phyloP scores from a whole-genome alignment of 2,888 invertebrate genomes.

The Tetranychus truncatus region DNA sequence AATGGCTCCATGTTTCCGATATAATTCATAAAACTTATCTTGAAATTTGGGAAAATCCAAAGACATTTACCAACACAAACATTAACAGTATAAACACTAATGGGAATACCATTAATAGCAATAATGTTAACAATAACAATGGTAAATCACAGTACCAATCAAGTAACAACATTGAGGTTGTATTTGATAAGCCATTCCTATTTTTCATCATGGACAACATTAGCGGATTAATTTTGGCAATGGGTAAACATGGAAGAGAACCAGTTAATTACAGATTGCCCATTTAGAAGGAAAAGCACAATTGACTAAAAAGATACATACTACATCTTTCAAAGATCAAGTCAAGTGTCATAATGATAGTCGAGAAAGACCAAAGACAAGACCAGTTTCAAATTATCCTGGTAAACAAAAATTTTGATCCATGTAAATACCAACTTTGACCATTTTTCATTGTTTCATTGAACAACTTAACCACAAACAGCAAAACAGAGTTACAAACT shows the following conservation, averaged over 20 bases:
- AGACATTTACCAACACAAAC: neutral
- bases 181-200: conserved; percentile 26
- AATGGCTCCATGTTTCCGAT: conserved; percentile 27
- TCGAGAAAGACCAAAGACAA: no score
- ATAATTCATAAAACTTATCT: conserved; percentile 25
- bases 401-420: no score
- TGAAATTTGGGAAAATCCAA: conserved; percentile 20
- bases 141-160: conserved; percentile 9
- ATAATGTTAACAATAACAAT: neutral
- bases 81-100: conserved; percentile 7
- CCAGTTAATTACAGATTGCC: conserved; percentile 10
- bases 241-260: conserved; percentile 25
- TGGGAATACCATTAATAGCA: neutral
- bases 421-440: no score
- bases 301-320: neutral
- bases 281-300: neutral
- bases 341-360: no score
- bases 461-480: no score
- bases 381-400: no score
- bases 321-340: no score
- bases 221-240: conserved; percentile 26
- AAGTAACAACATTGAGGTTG: conserved; percentile 16
- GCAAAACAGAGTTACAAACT: no score
- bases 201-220: conserved; percentile 28
- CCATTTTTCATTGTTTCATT: no score